These are phyloP conservation scores for Chaunax sp. DNA, from an alignment of 2,797 vertebrate genomes.

Conservation along the genomic window DNA sequence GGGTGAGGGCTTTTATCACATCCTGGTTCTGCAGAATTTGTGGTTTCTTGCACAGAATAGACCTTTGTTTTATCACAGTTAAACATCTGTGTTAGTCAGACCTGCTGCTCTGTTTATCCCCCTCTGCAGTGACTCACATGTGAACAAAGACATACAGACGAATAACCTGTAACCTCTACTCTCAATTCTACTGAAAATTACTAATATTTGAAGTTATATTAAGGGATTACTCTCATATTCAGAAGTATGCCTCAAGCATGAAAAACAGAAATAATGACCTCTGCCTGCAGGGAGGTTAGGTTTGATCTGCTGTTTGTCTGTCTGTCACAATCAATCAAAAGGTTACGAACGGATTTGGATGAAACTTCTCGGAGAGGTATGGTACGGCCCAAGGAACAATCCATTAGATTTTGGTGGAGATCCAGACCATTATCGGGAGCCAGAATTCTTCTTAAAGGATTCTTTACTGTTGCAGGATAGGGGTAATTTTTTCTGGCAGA, in stretches of 20 bases:
- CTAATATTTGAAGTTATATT: neutral
- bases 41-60: constrained; percentile 36
- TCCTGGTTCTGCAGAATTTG: constrained; percentile 18
- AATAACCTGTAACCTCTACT: neutral
- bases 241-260: neutral
- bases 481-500: too few species aligned
- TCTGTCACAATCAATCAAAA: too few species aligned
- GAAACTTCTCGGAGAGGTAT: too few species aligned
- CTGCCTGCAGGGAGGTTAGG: too few species aligned
- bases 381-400: too few species aligned
- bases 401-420: too few species aligned
- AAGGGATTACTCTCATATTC: neutral
- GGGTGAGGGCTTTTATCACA: constrained; percentile 18
- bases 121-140: constrained; percentile 1
- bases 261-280: neutral
- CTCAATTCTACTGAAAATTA: neutral
- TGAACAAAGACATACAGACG: neutral
- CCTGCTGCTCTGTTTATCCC: constrained; percentile 11
- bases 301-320: too few species aligned
- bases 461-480: too few species aligned
- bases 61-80: constrained; percentile 20
- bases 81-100: constrained; percentile 40
- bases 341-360: too few species aligned
- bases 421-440: too few species aligned
- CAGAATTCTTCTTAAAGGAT: too few species aligned